Evolutionary conservation across 2,888 invertebrate species (phyloP), one percentile per base, ranked within the genome.

Genomic region (Amphipoea oculea): DNA sequence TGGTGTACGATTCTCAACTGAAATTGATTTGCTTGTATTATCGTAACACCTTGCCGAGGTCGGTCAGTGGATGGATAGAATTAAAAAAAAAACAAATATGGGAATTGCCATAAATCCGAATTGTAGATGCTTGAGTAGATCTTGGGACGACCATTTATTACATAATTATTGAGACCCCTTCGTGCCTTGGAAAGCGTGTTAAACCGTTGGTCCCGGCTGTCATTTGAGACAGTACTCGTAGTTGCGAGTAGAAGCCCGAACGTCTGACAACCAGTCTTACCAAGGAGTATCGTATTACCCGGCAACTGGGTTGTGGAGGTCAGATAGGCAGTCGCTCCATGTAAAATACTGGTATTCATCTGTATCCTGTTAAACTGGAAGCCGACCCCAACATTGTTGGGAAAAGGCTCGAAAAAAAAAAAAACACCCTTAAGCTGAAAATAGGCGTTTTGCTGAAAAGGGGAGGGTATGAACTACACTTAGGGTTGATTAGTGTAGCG

Each of bases 21-120:
- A 14, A 51, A 74, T 36, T 76, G 9, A 51, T 63, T 74, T 75
- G 54, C 6, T 9, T 45, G 51, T 57, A 4, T 73, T 6, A 29
- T 14, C 54, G 1, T 57, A 23, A 29, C 17, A 45, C 23, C 23
- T 11, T 60, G n/a, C 9, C 11, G 57, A n/a, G 57, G 57, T n/a
- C 11, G 11, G 57, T 57, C 23, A 1, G 4, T n/a, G 11, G 23
- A 11, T n/a, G 57, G 23, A 0, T 1, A 57, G 11, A 23, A 57
- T 23, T 57, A 1, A 29, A 29, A 29, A 29, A 29, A 29, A 29
- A 29, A 29, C 4, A 23, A 4, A n/a, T 11, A 23, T 3, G 9
- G 23, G 1, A 23, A 54, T 54, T 57, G 9, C 57, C 23, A 12
- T 45, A 2, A 9, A 57, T 57, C 54, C 11, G 57, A 23, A 57